Percentiles rank a stretch among this genome's conserved stretches.
phyloP scores from a whole-genome alignment of 2,888 invertebrate genomes.

The Napeogenes inachia region DNA sequence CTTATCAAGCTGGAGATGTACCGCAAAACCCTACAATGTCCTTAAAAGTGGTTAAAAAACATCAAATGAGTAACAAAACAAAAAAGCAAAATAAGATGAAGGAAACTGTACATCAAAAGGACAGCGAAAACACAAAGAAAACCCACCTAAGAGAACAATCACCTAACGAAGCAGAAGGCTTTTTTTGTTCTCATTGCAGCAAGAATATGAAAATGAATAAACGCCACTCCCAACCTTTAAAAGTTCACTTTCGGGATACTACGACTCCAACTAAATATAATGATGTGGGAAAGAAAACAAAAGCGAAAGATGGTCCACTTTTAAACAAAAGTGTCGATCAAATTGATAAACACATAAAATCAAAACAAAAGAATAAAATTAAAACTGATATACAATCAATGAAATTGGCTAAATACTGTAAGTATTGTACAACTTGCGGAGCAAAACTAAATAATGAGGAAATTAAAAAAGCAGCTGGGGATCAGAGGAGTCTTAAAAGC shows the following conservation, averaged over 20 bases:
- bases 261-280: neutral
- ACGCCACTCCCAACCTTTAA: conserved; percentile 11
- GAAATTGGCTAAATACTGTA: conserved; percentile 12
- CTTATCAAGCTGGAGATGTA: conserved; percentile 21
- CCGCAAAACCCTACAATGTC: conserved; percentile 4
- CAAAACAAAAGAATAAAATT: conserved; percentile 6
- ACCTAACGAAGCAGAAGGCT: neutral
- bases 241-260: conserved; percentile 21
- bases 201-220: conserved; percentile 8
- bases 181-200: conserved; percentile 17
- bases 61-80: neutral
- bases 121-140: conserved; percentile 1
- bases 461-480: conserved; percentile 27
- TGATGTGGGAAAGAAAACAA: neutral
- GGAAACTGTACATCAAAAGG: conserved; percentile 5
- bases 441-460: conserved; percentile 23
- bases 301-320: neutral
- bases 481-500: conserved; percentile 6
- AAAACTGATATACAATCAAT: conserved; percentile 9
- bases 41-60: conserved; percentile 6
- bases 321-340: conserved; percentile 2
- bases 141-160: neutral
- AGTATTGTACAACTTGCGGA: conserved; percentile 27
- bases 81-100: neutral
- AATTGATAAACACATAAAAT: conserved; percentile 12